Conservation (phyloP, 2,888 invertebrate species). For the Melieria crassipennis region DNA sequence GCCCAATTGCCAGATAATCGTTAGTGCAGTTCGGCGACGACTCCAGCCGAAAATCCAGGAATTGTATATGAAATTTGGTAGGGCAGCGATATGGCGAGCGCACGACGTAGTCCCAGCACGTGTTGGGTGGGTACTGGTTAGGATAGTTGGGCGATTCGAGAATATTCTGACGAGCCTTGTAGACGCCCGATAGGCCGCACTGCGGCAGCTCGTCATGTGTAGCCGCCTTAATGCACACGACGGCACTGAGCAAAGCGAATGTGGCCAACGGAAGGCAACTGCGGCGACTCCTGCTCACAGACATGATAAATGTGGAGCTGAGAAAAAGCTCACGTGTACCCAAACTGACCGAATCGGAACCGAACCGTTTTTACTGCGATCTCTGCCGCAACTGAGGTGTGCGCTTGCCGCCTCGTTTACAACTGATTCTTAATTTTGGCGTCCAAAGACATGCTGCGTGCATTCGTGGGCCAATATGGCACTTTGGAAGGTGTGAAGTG, state of each 20-base stretch:
- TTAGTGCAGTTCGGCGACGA: slow-evolving; percentile 67
- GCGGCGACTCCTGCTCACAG: too few species aligned
- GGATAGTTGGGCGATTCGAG: slow-evolving; percentile 70
- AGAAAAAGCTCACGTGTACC: not conserved
- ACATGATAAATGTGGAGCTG: too few species aligned
- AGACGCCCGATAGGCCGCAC: slow-evolving; percentile 63
- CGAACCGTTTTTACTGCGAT: slow-evolving; percentile 41
- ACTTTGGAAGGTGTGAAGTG: slow-evolving; percentile 34
- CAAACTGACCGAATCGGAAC: slow-evolving; percentile 2
- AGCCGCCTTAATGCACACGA: slow-evolving; percentile 24
- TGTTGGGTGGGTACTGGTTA: slow-evolving; percentile 63
- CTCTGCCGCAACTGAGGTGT: slow-evolving; percentile 48
- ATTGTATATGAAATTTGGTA: slow-evolving; percentile 68
- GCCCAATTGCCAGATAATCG: slow-evolving; percentile 68
- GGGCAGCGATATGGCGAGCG: slow-evolving; percentile 67
- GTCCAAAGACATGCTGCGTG: not conserved
- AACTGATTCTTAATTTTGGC: slow-evolving; percentile 6
- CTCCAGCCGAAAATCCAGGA: slow-evolving; percentile 69
- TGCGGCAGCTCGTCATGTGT: slow-evolving; percentile 58
- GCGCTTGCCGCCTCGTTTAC: not conserved
- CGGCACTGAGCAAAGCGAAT: not conserved
- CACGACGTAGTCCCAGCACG: slow-evolving; percentile 67
- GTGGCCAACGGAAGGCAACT: not conserved
- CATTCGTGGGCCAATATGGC: too few species aligned
- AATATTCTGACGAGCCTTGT: slow-evolving; percentile 66